Base-by-base conservation (phyloP, 1,140 invertebrate species). In the Varroa destructor region DNA sequence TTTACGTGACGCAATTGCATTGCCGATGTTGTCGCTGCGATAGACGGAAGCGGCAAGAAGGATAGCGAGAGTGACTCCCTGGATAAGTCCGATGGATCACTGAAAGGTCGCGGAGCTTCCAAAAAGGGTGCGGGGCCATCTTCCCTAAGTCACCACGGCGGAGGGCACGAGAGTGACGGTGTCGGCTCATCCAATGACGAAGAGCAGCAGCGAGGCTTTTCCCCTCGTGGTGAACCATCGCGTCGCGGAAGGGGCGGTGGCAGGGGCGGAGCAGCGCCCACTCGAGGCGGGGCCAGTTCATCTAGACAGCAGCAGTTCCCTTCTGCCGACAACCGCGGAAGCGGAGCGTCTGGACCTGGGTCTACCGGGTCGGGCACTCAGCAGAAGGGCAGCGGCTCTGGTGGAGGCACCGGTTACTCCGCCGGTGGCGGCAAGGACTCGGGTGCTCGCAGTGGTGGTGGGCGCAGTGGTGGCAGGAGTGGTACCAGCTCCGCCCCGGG, bases 201-300 rank as follows among this genome's bases (percentile, higher is more conserved):
- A 40, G 61, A 67, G 37, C 61, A 67, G 46, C 61, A 67, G 46
- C 61, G 61, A 67, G 61, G 61, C 40, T 67, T 67, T 67, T 67
- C 61, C 12, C 61, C 61, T 37, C 61, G 61, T 37, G 61, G 61
- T 3, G 61, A 67, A 40, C 61, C 61, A 14, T 67, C 61, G 46
- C 61, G 61, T 43, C 40, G 61, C 40, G 61, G 61, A 43, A 40
- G 61, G 10, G 61, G 61, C 40, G 61, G 61, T 40, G 61, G 61
- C 3, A 40, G 61, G 40, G 61, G 61, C 46, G 61, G 61, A 67
- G 61, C 40, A 40, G 46, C 8, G 46, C 46, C 46, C 46, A 51
- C 46, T 51, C 46, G 46, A 51, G 46, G 46, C 46, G 46, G 46
- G 46, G 46, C 46, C 46, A 51, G 46, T 51, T 51, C 46, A 51